Evolutionary conservation across 92 coral and sea anemone species (phyloP), one percentile per base, ranked within the genome.

Genomic region (Porites evermanni): DNA sequence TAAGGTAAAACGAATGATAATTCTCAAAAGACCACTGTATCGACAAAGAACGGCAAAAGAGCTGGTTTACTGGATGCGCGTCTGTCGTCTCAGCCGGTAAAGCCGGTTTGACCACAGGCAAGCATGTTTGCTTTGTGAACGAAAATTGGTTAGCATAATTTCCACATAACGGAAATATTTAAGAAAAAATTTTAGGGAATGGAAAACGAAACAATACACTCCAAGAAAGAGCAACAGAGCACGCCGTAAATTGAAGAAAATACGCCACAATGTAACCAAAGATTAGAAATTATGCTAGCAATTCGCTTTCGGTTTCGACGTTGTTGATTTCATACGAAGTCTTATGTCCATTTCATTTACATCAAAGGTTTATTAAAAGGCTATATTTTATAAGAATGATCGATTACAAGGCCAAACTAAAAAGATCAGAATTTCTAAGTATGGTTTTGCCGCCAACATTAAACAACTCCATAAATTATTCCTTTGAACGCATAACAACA

Each of bases 61-160:
- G 67, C 7, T 75, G 24, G 47, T 23, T 64, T 12, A 12, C 14
- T 68, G 16, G 38, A 12, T 14, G 8, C 50, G 4, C 51, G 83
- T 79, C 73, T 65, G 68, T 70, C 71, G 80, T 73, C 63, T 12
- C 69, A 73, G 87, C 87, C 80, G 87, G 87, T 73, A 83, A 83
- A 83, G 80, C 87, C 17, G 87, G 87, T 83, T 83, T 83, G 51
- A 51, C 13, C 1, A 54, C 19, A n/a, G 21, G 44, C 84, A 12
- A 72, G 21, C 47, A 26, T 32, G 78, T 58, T 72, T 72, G 68
- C 75, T 51, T 52, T 54, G 16, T 14, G 19, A 3, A 20, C 14
- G 59, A 56, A 53, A 72, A 58, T 13, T 20, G 71, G 47, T 20
- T 4, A 54, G 20, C 60, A 26, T 56, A 16, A 9, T 50, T 24